A percentile compares a stretch with the other conserved stretches of the same genome.
phyloP scores from a whole-genome alignment of 2,888 invertebrate genomes.

The Cyaniris semiargus region DNA sequence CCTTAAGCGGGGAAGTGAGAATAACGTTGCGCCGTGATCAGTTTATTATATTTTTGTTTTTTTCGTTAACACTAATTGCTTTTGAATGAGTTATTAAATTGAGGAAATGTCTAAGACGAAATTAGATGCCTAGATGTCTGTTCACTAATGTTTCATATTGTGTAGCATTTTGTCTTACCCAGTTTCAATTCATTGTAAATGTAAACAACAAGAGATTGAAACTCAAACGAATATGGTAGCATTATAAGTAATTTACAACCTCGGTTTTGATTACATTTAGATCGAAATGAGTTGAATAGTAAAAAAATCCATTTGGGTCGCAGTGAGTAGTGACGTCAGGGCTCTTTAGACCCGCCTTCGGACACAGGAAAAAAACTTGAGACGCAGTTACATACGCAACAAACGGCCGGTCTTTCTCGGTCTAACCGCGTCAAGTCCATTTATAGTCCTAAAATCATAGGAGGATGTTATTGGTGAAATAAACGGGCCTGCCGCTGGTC shows the following conservation, averaged over 20 bases:
- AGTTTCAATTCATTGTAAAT: too few relatives aligned
- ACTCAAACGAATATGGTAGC: not conserved
- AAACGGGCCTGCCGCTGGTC: slow-evolving; percentile 43
- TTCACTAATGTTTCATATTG: too few relatives aligned
- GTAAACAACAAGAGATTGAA: too few relatives aligned
- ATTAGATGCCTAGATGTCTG: not conserved
- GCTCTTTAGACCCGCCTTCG: too few relatives aligned
- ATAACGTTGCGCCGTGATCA: not conserved
- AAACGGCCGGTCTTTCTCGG: not conserved
- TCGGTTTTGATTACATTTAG: not conserved
- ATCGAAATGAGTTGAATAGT: not conserved
- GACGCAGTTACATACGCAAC: not conserved
- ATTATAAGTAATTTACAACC: not conserved
- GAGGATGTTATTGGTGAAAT: slow-evolving; percentile 42
- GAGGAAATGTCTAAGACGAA: not conserved
- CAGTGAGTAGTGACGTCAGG: not conserved
- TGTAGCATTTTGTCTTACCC: too few relatives aligned
- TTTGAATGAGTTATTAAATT: not conserved
- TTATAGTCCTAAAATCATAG: not conserved
- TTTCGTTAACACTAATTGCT: not conserved
- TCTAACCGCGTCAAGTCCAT: slow-evolving; percentile 3
- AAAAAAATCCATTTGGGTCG: not conserved
- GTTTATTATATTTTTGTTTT: not conserved
- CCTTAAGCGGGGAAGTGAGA: not conserved
- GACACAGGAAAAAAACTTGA: not conserved